Evolutionary conservation across 35 echinoderm and acorn worm species (phyloP).

Genomic region (Amphiura filiformis): DNA sequence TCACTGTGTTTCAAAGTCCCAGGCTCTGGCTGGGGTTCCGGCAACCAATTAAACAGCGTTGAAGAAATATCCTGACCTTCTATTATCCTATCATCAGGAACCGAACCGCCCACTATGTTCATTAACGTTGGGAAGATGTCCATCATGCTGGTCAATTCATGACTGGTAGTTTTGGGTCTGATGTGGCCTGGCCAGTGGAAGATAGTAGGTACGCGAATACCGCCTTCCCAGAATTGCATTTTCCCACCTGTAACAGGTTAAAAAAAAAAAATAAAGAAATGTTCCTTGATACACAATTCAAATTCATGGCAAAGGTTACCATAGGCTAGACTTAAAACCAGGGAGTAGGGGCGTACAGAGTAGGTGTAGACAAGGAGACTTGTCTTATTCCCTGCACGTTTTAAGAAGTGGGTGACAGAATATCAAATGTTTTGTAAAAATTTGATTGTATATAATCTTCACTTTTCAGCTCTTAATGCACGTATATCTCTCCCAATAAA

Average conservation of each 20-base stretch:
- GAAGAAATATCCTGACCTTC: conserved; percentile 18
- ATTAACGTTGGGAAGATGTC: conserved; percentile 46
- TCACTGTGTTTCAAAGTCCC: background rate
- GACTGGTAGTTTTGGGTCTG: background rate
- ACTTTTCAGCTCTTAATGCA: no score
- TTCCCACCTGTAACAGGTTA: conserved; percentile 34
- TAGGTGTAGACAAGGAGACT: no score
- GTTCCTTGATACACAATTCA: no score
- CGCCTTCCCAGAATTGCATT: conserved; percentile 52
- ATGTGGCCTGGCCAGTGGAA: conserved; percentile 51
- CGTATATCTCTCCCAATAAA: no score
- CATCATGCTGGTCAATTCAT: conserved; percentile 15
- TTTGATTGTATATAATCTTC: no score
- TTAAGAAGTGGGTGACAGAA: no score
- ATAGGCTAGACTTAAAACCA: no score
- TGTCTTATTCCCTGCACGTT: no score
- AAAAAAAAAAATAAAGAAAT: background rate
- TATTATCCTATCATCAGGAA: conserved; percentile 3
- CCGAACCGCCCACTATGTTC: conserved; percentile 12
- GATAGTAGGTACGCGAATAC: conserved; percentile 44
- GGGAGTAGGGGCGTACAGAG: no score
- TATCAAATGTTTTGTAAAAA: no score
- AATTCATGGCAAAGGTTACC: no score
- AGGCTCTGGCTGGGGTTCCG: background rate
- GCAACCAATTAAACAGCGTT: background rate